These are phyloP conservation scores for Arge pagana DNA, from an alignment of 2,888 invertebrate species.

Conservation along the genomic window DNA sequence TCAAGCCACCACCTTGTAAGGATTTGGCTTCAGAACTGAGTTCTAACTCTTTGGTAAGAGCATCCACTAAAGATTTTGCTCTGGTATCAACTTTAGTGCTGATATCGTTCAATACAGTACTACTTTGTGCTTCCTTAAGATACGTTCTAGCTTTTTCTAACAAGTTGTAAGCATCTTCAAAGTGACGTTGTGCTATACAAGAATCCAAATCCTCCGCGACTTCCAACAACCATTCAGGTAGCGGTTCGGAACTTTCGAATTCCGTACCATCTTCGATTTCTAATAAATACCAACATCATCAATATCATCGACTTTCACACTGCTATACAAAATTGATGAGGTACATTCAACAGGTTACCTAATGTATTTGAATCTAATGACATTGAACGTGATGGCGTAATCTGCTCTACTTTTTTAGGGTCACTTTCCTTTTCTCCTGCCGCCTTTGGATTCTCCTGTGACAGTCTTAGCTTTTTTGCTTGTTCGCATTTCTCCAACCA, in stretches of 20 bases:
- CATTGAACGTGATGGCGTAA: slow-evolving; percentile 42
- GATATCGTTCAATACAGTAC: slow-evolving; percentile 59
- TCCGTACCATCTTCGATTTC: slow-evolving; percentile 44
- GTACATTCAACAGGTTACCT: slow-evolving; percentile 35
- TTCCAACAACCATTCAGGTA: slow-evolving; percentile 88
- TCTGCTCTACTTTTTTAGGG: slow-evolving; percentile 29
- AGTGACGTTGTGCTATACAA: slow-evolving; percentile 92
- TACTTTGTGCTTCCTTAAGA: slow-evolving; percentile 56
- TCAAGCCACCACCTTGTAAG: slow-evolving; percentile 82
- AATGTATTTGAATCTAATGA: slow-evolving; percentile 49
- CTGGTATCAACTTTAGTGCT: slow-evolving; percentile 59
- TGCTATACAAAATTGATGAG: no score
- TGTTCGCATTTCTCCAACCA: slow-evolving; percentile 93
- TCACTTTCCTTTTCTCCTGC: slow-evolving; percentile 34
- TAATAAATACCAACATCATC: slow-evolving; percentile 1
- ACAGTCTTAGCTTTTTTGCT: slow-evolving; percentile 80
- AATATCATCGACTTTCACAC: no score
- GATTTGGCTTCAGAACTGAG: slow-evolving; percentile 85
- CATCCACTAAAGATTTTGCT: slow-evolving; percentile 79
- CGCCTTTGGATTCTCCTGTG: slow-evolving; percentile 62
- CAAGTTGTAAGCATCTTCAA: slow-evolving; percentile 86
- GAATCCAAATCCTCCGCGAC: slow-evolving; percentile 94
- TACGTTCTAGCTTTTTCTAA: slow-evolving; percentile 72
- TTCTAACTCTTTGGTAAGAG: slow-evolving; percentile 86
- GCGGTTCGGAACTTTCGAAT: slow-evolving; percentile 43